Base-by-base conservation (phyloP, 2,888 invertebrate species). In the Tiliacea aurago region DNA sequence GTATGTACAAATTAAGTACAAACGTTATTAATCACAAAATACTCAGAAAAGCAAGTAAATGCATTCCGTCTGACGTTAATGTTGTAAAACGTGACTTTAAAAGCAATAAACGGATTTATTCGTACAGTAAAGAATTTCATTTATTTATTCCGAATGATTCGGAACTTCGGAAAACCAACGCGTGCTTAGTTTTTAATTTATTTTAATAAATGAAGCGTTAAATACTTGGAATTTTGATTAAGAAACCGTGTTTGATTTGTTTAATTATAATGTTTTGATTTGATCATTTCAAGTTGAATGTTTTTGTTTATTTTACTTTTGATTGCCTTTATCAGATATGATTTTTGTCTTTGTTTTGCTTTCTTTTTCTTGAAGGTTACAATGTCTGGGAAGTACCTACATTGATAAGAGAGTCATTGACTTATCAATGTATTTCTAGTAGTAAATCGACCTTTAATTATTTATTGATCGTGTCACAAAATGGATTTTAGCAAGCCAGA, bases 61-160 rank as follows among this genome's bases (percentile, higher is more conserved):
- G 37, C 37, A 58, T 63, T 45, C 11, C 4, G 7, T 45, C 77
- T 70, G 33, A 55, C 5, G n/a, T 55, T 20, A 49, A 55, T 18
- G 23, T 37, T 68, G 13, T 37, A 28, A 41, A 41, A 51, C 2
- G 43, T 53, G 7, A 47, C 10, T 9, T 11, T 28, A 47, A 58
- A 47, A 23, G 9, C 37, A 53, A 10, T 43, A 20, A 47, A 3
- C 9, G 10, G 45, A 70, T 56, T 77, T 58, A 56, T 70, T 51
- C 0, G 18, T 7, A 28, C 0, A 20, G 6, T 33, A 28, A 10
- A 51, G 9, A 15, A 59, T 45, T 58, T 55, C 13, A 49, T 13
- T 43, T 49, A 20, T 41, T 63, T 23, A 33, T 33, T 53, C 41
- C 3, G 9, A 41, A 47, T 72, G 10, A 71, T 53, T 43, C 23